Base-by-base conservation (phyloP, 1,140 invertebrate genomes). In the Holcopasites calliopsidis region DNA sequence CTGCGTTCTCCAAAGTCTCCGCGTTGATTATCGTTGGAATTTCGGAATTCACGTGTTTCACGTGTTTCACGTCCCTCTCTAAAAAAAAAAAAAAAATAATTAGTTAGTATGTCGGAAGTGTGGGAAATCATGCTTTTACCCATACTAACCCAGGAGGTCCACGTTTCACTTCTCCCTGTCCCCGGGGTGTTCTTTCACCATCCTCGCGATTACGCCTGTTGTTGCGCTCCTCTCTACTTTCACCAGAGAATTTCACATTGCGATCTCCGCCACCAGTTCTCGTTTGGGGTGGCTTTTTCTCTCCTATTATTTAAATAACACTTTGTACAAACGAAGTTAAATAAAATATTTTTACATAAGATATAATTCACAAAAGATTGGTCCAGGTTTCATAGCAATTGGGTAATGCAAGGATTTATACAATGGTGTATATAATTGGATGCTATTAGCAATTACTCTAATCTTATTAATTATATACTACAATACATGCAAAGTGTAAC, bases 131-230 rank as follows among this genome's bases (percentile, higher is more conserved):
- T 44, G 16, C 50, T 64, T 82, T 50, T 10, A 58, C n/a, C n/a
- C n/a, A 61, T 77, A 88, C 86, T 79, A 84, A 92, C 88, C 90
- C 87, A 75, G 86, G 84, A 75, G 87, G 88, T 79, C 89, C 89
- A 76, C 90, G 87, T 65, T 89, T 87, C 28, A 83, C 66, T 35
- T 92, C 90, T 71, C 86, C 87, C 44, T 91, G 90, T 35, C 76
- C 82, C 55, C 90, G 91, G 55, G 88, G 84, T n/a, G 83, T 80
- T 55, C 88, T 85, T 4, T 91, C 89, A 70, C 92, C 90, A 79
- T 96, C 95, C 83, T 96, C 95, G 18, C 94, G 92, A 88, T 96
- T 96, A 77, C 95, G 92, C 66, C 94, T 93, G 84, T 96, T 96
- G 85, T 95, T 95, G 68, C 94, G 92, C 80, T 95, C 95, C 83